Percentiles rank a stretch among this genome's conserved stretches.
Conservation (phyloP, 2,113 vertebrate species). For the Cyprinodon brontotheroides region DNA sequence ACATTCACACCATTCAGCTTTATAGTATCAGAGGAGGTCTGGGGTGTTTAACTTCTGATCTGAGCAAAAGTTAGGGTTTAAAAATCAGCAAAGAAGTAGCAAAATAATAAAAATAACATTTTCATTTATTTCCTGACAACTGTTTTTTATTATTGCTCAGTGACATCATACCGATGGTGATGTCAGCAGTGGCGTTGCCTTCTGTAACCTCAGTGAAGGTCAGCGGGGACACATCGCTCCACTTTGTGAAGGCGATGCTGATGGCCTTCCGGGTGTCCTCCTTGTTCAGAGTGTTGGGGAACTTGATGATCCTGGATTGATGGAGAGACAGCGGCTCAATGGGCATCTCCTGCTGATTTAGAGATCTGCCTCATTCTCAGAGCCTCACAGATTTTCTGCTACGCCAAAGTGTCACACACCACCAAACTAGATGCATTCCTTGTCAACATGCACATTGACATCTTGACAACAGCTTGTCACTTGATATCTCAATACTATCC, state of each 20-base stretch:
- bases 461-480: too few relatives aligned
- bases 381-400: neutral
- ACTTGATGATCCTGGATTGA: constrained; percentile 75
- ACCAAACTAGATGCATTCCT: neutral
- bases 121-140: neutral
- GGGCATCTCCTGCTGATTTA: neutral
- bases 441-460: too few relatives aligned
- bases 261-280: constrained; percentile 82
- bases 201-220: constrained; percentile 74
- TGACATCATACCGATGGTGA: constrained; percentile 76
- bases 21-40: neutral
- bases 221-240: constrained; percentile 84
- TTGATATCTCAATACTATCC: too few relatives aligned
- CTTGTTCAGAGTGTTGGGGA: constrained; percentile 81
- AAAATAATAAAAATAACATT: neutral
- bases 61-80: too few relatives aligned
- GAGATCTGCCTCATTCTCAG: neutral
- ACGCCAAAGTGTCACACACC: neutral
- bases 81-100: neutral
- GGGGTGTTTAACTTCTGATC: too few relatives aligned
- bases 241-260: constrained; percentile 82
- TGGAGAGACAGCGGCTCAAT: neutral
- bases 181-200: constrained; percentile 69
- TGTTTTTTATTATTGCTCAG: neutral
- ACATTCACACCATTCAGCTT: neutral